Base-by-base conservation (phyloP, 2,797 vertebrate genomes). In the Sebastes kiyomatsui region DNA sequence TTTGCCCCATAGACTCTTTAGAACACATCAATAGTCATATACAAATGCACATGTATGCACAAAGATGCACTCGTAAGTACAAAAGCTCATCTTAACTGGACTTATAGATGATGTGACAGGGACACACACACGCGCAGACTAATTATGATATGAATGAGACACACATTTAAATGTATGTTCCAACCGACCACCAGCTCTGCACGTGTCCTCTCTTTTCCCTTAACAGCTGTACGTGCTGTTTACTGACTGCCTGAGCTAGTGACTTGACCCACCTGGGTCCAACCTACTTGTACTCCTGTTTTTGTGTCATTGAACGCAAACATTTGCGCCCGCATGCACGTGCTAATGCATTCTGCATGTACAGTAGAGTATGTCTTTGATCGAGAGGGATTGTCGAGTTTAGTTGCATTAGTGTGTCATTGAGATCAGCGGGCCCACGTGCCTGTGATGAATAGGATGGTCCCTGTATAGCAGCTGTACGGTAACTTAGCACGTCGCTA, bases 231-330 rank as follows among this genome's bases (percentile, higher is more conserved):
- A 62, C 73, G 4, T 7, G 23, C 1, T 58, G 55, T 54, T 54
- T 22, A 54, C 6, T 54, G 49, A n/a, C 49, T 0, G 49, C 20
- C 18, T 52, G 49, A 52, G 49, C 20, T 54, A 54, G 49, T 87
- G 86, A 90, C 84, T 84, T 89, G 86, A 92, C 85, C 88, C 82
- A 87, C 70, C 78, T 70, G 38, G 22, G 22, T 73, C 74, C 73
- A 86, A 86, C 73, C 28, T 74, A 82, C 77, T 72, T 86, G 73
- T 59, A 10, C 20, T 54, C 2, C 4, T 54, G 20, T 54, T n/a
- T 22, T 54, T 54, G 49, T 54, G 49, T 54, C 49, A 52, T 22
- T 54, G 20, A 54, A 54, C 2, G 20, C 49, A 54, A n/a, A 54
- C 49, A n/a, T 54, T 54, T 54, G 9, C 1, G 4, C 46, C 0